Evolutionary conservation across 2,797 vertebrate genomes (phyloP).

Genomic region (Tenualosa thibaudeaui): DNA sequence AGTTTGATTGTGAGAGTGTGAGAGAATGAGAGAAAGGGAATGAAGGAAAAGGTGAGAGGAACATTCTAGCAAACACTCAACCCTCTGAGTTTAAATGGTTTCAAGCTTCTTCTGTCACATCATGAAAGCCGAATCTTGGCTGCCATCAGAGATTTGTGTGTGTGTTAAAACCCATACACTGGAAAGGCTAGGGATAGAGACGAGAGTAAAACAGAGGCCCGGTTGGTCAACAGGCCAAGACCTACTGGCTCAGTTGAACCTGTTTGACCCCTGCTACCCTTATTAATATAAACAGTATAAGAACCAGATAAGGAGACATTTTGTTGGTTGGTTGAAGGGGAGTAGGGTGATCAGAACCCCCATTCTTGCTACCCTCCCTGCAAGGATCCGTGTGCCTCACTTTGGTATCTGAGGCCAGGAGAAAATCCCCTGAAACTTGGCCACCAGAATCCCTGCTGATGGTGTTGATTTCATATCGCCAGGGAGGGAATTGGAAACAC

Average conservation of each 20-base stretch:
- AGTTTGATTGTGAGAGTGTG: too few species aligned
- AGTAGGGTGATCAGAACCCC: background rate
- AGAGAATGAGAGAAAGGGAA: too few species aligned
- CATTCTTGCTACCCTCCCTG: background rate
- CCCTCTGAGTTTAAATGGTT: too few species aligned
- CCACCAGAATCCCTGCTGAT: slow-evolving; percentile 23
- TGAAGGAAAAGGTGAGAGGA: too few species aligned
- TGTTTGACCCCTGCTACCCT: background rate
- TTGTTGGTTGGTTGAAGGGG: too few species aligned
- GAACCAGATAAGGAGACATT: background rate
- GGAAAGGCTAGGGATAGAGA: background rate
- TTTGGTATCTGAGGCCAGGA: background rate
- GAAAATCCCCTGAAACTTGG: background rate
- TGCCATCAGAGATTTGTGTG: background rate
- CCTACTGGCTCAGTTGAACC: too few species aligned
- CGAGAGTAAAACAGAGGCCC: background rate
- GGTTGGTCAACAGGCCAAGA: background rate
- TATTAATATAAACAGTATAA: background rate
- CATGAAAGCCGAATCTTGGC: too few species aligned
- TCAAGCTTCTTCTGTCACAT: too few species aligned
- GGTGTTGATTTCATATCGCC: slow-evolving; percentile 45
- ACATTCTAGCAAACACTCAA: too few species aligned
- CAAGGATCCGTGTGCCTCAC: background rate
- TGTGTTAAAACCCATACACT: background rate
- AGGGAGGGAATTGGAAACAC: slow-evolving; percentile 51